These are phyloP conservation scores for Pelodytes ibericus DNA, from an alignment of 2,797 vertebrate species.

Conservation along the genomic window DNA sequence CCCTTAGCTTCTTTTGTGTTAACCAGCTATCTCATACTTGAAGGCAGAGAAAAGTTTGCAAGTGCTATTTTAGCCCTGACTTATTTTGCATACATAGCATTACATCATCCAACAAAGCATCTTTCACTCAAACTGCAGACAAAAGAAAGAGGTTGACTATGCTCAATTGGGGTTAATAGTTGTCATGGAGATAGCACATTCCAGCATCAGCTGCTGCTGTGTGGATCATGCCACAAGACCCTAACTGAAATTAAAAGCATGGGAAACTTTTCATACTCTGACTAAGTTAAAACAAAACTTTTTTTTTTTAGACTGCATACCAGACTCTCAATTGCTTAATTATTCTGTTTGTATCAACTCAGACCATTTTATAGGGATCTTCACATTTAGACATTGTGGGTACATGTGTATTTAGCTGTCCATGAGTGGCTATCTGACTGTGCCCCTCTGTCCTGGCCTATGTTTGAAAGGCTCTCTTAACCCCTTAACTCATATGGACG, in stretches of 20 bases:
- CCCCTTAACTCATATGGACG: too few relatives aligned
- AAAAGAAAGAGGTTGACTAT: slow-evolving; percentile 64
- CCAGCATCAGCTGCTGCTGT: slow-evolving; percentile 75
- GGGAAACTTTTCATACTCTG: slow-evolving; percentile 70
- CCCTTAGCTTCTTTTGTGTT: slow-evolving; percentile 25
- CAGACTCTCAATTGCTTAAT: not conserved
- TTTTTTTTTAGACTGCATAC: not conserved
- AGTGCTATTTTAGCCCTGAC: slow-evolving; percentile 64
- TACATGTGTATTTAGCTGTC: not conserved
- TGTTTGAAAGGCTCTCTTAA: too few relatives aligned
- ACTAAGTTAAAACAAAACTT: not conserved
- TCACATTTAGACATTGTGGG: not conserved
- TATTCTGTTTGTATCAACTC: not conserved
- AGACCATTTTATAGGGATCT: not conserved
- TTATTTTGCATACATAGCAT: slow-evolving; percentile 70
- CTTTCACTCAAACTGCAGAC: slow-evolving; percentile 62
- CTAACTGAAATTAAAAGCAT: slow-evolving; percentile 61
- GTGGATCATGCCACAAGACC: slow-evolving; percentile 64
- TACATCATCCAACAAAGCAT: slow-evolving; percentile 73
- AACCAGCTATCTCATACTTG: slow-evolving; percentile 52
- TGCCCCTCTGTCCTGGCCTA: not conserved
- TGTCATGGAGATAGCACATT: slow-evolving; percentile 74
- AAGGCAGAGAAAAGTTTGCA: slow-evolving; percentile 67
- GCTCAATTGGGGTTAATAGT: slow-evolving; percentile 69
- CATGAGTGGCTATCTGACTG: not conserved